A percentile compares a stretch with the other conserved stretches of the same genome.
These are phyloP conservation scores for Bruchidius siliquastri DNA, from an alignment of 2,888 invertebrate species.

Conservation along the genomic window DNA sequence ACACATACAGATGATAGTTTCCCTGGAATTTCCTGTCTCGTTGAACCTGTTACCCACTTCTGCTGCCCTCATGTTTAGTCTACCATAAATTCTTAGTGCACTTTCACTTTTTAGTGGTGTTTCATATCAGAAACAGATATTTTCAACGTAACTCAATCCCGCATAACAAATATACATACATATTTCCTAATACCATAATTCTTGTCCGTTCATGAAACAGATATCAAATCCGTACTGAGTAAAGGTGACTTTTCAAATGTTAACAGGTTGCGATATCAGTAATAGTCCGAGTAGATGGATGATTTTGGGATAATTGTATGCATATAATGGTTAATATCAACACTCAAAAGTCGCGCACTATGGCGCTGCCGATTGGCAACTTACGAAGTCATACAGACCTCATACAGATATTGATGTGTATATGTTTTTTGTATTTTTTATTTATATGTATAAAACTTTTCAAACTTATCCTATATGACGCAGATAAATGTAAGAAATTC, in stretches of 20 bases:
- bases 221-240: not conserved
- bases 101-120: not conserved
- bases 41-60: not conserved
- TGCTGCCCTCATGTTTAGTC: not conserved
- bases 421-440: too few species aligned
- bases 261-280: not conserved
- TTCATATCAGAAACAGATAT: not conserved
- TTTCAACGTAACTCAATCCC: not conserved
- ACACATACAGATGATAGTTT: not conserved
- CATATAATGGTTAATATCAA: too few species aligned
- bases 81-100: not conserved
- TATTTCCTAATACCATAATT: not conserved
- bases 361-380: too few species aligned
- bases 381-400: too few species aligned
- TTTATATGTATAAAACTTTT: too few species aligned
- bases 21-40: not conserved
- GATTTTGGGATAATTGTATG: not conserved
- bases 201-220: not conserved
- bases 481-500: too few species aligned
- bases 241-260: not conserved
- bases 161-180: not conserved
- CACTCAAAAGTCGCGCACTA: too few species aligned
- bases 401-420: too few species aligned
- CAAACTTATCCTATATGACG: too few species aligned
- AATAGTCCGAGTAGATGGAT: not conserved